These are phyloP conservation scores for Rhea americana DNA, from an alignment of 2,113 vertebrate genomes.

Conservation along the genomic window DNA sequence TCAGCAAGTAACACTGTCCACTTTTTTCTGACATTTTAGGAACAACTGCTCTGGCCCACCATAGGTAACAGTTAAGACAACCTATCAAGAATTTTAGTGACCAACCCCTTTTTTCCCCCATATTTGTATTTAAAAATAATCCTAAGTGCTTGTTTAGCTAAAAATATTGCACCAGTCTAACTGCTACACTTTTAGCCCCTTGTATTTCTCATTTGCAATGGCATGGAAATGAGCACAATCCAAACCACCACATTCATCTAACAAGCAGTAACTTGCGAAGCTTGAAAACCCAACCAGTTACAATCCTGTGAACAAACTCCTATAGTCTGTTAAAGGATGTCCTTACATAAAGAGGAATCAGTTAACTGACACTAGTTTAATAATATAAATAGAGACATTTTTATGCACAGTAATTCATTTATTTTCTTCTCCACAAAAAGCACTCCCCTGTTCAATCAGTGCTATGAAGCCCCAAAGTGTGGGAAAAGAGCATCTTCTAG, in stretches of 20 bases:
- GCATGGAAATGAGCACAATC: background rate
- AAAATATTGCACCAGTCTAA: background rate
- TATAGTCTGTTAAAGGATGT: background rate
- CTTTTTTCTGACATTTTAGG: background rate
- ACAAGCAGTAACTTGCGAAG: background rate
- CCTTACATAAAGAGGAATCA: background rate
- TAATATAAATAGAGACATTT: too few relatives aligned
- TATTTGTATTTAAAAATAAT: background rate
- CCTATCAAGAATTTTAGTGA: background rate
- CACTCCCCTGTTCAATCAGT: background rate
- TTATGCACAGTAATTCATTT: background rate
- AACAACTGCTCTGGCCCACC: background rate
- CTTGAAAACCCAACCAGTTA: background rate
- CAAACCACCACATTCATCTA: background rate
- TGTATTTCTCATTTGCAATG: background rate
- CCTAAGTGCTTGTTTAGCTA: background rate
- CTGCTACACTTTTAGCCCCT: background rate
- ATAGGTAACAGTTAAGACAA: background rate
- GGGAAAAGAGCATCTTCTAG: background rate
- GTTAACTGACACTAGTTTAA: too few relatives aligned
- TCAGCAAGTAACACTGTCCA: accelerated
- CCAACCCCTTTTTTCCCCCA: background rate
- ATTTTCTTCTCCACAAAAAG: background rate
- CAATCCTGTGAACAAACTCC: background rate
- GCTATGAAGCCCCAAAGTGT: background rate